Conservation (phyloP, 2,113 vertebrate genomes). For the Hypocryptadius cinnamomeus region DNA sequence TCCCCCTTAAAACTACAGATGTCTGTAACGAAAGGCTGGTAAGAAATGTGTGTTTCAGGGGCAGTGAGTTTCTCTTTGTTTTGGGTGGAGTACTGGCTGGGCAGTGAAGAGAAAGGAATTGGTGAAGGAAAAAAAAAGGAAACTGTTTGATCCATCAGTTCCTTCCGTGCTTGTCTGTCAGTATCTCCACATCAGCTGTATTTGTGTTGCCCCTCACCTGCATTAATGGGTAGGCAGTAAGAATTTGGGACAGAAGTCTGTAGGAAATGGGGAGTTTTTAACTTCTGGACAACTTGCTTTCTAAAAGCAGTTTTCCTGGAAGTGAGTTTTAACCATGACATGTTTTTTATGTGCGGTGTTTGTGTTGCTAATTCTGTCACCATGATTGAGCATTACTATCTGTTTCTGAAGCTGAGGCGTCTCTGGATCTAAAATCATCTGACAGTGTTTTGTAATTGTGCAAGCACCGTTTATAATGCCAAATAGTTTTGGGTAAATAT, state of each 20-base stretch:
- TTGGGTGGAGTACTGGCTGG: background rate
- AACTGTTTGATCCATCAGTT: background rate
- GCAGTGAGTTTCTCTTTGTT: background rate
- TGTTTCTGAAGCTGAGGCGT: background rate
- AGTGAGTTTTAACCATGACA: background rate
- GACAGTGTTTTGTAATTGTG: background rate
- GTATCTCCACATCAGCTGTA: background rate
- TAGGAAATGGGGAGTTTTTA: background rate
- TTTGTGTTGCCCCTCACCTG: background rate
- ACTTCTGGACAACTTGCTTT: background rate
- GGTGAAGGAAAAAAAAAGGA: background rate
- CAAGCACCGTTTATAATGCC: background rate
- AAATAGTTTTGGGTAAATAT: background rate
- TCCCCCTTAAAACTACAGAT: background rate
- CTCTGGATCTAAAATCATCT: background rate
- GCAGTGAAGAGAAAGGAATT: background rate
- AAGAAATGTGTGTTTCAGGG: accelerated
- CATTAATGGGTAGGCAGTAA: too few relatives aligned
- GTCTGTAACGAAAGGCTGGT: background rate
- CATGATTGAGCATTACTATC: accelerated
- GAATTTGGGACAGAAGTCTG: background rate
- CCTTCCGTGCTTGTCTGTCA: too few relatives aligned
- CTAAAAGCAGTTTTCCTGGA: background rate
- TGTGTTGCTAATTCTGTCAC: background rate
- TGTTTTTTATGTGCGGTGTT: accelerated